phyloP scores from a whole-genome alignment of 2,113 vertebrate species.

The Fulmarus glacialis region DNA sequence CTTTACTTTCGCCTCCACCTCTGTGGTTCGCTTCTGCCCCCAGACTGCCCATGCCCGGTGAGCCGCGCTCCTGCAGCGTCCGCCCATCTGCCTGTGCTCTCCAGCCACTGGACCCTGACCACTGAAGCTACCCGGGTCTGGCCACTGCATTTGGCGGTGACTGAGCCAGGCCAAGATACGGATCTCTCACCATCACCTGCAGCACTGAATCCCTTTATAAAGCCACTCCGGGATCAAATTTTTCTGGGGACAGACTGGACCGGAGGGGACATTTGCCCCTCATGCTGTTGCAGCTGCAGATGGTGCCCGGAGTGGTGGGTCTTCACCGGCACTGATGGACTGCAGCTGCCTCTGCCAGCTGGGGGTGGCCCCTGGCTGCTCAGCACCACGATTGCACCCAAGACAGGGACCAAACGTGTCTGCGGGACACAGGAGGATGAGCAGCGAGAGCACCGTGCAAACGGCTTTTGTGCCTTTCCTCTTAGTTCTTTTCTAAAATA shows the following conservation, averaged over 20 bases:
- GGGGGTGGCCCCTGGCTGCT: not conserved
- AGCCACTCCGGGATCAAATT: not conserved
- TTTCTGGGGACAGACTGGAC: not conserved
- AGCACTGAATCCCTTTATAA: not conserved
- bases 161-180: not conserved
- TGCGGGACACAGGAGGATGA: not conserved
- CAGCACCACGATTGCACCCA: not conserved
- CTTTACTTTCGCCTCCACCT: not conserved
- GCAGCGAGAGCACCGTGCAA: not conserved
- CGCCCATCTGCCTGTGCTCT: fast-evolving
- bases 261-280: not conserved
- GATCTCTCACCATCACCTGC: not conserved
- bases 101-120: not conserved
- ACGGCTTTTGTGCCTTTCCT: not conserved
- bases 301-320: not conserved
- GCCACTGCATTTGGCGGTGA: not conserved
- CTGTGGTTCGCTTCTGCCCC: not conserved
- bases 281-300: not conserved
- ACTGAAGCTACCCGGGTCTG: fast-evolving
- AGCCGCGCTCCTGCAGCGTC: not conserved
- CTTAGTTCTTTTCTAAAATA: not conserved
- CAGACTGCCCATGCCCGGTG: not conserved
- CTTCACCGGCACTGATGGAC: not conserved
- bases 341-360: not conserved
- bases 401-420: fast-evolving